Percentiles rank a stretch among this genome's conserved stretches.
phyloP scores from a whole-genome alignment of 2,113 vertebrate species.

The Micronycteris hirsuta region DNA sequence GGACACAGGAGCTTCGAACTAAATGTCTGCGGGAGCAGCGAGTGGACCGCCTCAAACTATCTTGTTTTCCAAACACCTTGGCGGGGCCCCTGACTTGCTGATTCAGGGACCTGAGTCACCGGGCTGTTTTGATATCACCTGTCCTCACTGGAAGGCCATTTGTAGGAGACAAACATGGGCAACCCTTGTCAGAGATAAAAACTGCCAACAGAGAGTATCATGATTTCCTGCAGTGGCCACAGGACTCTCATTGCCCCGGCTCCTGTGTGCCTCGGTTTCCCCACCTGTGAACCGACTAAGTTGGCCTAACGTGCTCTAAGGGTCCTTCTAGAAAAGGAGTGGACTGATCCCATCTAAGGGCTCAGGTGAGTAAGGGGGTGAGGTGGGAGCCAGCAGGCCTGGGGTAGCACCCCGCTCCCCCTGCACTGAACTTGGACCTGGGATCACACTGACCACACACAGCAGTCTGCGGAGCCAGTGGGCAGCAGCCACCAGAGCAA shows the following conservation, averaged over 20 bases:
- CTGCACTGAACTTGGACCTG: neutral
- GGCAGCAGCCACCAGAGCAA: neutral
- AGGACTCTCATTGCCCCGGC: accelerated
- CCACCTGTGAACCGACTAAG: accelerated
- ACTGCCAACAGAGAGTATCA: too few relatives aligned
- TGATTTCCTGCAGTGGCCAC: neutral
- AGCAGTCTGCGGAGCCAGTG: neutral
- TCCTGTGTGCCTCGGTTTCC: neutral
- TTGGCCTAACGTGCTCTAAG: accelerated
- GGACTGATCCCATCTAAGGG: accelerated
- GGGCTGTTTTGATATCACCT: neutral
- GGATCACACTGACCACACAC: accelerated
- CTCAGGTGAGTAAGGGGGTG: accelerated
- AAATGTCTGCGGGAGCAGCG: accelerated
- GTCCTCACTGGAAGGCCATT: neutral
- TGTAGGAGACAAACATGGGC: neutral
- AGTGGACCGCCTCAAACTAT: neutral
- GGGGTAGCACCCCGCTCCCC: neutral
- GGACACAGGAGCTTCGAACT: accelerated
- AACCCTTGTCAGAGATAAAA: neutral
- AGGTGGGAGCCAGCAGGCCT: accelerated
- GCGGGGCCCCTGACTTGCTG: accelerated
- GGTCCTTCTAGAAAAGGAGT: neutral
- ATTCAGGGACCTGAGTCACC: too few relatives aligned
- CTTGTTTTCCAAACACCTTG: neutral